A percentile compares a stretch with the other conserved stretches of the same genome.
Conservation (phyloP, 2,797 vertebrate genomes). For the Champsocephalus esox region DNA sequence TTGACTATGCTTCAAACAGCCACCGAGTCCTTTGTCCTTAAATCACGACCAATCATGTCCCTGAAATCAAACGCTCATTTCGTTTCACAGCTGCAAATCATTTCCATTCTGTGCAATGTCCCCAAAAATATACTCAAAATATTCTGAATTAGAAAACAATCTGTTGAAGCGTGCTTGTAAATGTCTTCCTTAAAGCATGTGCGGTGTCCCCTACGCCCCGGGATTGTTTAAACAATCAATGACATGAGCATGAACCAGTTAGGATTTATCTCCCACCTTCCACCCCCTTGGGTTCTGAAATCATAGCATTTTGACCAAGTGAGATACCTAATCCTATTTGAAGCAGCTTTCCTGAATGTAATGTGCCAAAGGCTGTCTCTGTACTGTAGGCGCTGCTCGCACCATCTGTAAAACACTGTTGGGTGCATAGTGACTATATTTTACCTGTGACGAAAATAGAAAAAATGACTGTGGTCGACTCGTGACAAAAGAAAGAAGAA, state of each 20-base stretch:
- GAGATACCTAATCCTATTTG: conserved; percentile 46
- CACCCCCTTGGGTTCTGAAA: conserved; percentile 16
- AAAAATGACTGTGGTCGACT: neutral
- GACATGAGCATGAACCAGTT: conserved; percentile 18
- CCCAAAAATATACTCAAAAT: neutral
- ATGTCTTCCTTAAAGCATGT: neutral
- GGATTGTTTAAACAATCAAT: conserved; percentile 30
- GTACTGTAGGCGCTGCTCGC: conserved; percentile 3
- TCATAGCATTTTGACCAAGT: conserved; percentile 35
- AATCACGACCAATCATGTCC: neutral
- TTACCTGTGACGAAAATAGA: conserved; percentile 3
- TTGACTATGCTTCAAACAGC: neutral
- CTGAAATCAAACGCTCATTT: neutral
- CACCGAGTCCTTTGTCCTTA: neutral
- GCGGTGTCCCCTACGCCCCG: neutral
- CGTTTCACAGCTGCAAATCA: neutral
- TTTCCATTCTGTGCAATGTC: neutral
- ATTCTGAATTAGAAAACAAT: neutral
- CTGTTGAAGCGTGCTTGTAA: neutral
- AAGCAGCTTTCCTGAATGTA: conserved; percentile 31
- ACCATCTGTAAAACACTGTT: neutral
- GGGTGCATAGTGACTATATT: neutral
- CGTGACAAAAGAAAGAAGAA: neutral
- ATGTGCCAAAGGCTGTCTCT: conserved; percentile 12
- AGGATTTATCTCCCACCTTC: conserved; percentile 28